Evolutionary conservation across 2,113 vertebrate species (phyloP).

Genomic region (Engystomops pustulosus): DNA sequence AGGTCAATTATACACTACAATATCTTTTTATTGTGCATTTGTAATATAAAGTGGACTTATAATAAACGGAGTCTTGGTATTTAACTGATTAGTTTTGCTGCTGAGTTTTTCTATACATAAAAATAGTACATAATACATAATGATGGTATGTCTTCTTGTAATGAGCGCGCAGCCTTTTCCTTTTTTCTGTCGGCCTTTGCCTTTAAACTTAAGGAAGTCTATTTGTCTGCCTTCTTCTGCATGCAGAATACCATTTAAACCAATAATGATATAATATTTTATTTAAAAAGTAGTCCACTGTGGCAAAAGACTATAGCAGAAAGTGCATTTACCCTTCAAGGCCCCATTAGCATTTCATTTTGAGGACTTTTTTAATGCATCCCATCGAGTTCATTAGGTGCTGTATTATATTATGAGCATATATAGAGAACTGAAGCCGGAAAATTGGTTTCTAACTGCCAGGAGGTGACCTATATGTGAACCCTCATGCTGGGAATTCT

Average conservation of each 20-base stretch:
- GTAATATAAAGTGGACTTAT: no score
- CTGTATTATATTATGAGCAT: slow-evolving; percentile 23
- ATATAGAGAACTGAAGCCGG: slow-evolving; percentile 1
- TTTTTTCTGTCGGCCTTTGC: background rate
- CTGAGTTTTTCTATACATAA: no score
- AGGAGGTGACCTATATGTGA: slow-evolving; percentile 31
- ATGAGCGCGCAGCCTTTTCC: background rate
- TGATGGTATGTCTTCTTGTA: background rate
- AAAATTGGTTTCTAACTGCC: slow-evolving; percentile 45
- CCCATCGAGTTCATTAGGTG: slow-evolving; percentile 22
- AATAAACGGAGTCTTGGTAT: no score
- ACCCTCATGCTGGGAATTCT: slow-evolving; percentile 35
- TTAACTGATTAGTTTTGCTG: no score
- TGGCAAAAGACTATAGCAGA: background rate
- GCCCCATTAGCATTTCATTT: background rate
- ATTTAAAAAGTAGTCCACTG: background rate
- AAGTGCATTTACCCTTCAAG: background rate
- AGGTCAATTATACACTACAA: no score
- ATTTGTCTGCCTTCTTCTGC: background rate
- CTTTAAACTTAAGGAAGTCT: background rate
- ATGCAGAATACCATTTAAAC: background rate
- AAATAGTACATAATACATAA: no score
- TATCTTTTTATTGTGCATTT: no score
- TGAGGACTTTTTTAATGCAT: slow-evolving; percentile 28
- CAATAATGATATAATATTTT: no score